Evolutionary conservation across 2,888 invertebrate genomes (phyloP).

Genomic region (Drosophila leonis): DNA sequence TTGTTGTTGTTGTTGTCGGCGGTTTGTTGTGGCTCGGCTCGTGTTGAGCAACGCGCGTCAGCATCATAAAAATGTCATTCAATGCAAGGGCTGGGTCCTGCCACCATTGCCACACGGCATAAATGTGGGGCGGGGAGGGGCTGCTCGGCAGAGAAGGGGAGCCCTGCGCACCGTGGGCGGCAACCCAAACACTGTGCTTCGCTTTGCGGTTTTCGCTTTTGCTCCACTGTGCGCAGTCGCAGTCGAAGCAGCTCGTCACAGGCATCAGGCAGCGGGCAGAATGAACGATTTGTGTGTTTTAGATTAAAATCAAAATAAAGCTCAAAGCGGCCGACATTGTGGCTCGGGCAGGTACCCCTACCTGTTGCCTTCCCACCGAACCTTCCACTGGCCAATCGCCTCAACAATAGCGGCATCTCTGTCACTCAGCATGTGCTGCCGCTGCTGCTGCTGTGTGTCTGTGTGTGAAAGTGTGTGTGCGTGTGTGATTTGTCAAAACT

Average conservation of each 20-base stretch:
- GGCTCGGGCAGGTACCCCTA: conserved; percentile 55
- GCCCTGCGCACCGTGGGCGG: conserved; percentile 43
- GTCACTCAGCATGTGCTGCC: conserved; percentile 30
- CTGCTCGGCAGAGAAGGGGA: too few species aligned
- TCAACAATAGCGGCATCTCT: conserved; percentile 52
- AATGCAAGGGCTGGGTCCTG: conserved; percentile 53
- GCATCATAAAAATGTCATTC: conserved; percentile 80
- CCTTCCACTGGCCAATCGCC: conserved; percentile 39
- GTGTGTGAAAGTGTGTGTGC: conserved; percentile 19
- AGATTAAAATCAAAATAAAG: conserved; percentile 81
- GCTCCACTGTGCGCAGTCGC: conserved; percentile 63
- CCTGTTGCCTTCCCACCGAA: not conserved
- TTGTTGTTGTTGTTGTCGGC: conserved; percentile 30
- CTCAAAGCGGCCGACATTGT: conserved; percentile 71
- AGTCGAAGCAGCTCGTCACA: conserved; percentile 44
- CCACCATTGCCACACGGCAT: conserved; percentile 1
- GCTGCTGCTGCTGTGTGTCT: conserved; percentile 51
- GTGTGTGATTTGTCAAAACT: conserved; percentile 79
- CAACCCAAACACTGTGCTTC: not conserved
- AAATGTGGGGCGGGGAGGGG: not conserved
- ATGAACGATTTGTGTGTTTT: conserved; percentile 81
- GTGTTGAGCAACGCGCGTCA: conserved; percentile 79
- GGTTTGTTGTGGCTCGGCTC: conserved; percentile 52
- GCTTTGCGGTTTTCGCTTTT: not conserved
- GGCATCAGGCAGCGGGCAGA: conserved; percentile 49